Conservation (phyloP, 2,888 invertebrate species). For the Morpho achilles region DNA sequence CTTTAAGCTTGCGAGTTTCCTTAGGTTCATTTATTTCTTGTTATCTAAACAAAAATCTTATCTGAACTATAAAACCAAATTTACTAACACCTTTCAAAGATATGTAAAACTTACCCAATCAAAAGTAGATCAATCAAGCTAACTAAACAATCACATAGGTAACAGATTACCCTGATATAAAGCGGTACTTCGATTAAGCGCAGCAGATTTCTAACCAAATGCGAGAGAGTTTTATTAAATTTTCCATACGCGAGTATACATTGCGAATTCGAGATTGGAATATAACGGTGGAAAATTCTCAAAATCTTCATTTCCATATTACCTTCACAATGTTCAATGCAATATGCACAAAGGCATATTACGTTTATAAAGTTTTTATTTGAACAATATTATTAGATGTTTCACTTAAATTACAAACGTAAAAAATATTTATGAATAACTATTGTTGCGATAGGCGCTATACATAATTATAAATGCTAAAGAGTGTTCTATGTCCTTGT, state of each 20-base stretch:
- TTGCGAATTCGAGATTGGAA: slow-evolving; percentile 56
- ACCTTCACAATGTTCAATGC: slow-evolving; percentile 17
- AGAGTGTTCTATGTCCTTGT: too few relatives aligned
- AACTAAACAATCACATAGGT: slow-evolving; percentile 1
- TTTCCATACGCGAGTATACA: slow-evolving; percentile 54
- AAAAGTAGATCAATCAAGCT: too few relatives aligned
- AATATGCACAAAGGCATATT: slow-evolving; percentile 4
- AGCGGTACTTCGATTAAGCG: slow-evolving; percentile 33
- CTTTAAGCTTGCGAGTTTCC: too few relatives aligned
- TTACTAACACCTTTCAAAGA: too few relatives aligned
- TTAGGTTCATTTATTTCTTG: too few relatives aligned
- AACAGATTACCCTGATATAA: slow-evolving; percentile 34
- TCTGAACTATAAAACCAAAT: too few relatives aligned
- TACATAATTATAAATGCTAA: too few relatives aligned
- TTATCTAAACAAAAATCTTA: too few relatives aligned
- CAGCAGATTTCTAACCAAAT: slow-evolving; percentile 41
- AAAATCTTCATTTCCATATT: slow-evolving; percentile 22
- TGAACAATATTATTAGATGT: not conserved
- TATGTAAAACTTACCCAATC: too few relatives aligned
- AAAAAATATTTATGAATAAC: too few relatives aligned
- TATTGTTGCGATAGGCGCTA: too few relatives aligned
- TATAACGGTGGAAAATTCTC: slow-evolving; percentile 38
- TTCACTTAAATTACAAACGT: not conserved
- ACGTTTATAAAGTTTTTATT: slow-evolving; percentile 4
- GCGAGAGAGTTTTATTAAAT: slow-evolving; percentile 61